Conservation (phyloP, 2,113 vertebrate genomes). For the Cyanistes caeruleus region DNA sequence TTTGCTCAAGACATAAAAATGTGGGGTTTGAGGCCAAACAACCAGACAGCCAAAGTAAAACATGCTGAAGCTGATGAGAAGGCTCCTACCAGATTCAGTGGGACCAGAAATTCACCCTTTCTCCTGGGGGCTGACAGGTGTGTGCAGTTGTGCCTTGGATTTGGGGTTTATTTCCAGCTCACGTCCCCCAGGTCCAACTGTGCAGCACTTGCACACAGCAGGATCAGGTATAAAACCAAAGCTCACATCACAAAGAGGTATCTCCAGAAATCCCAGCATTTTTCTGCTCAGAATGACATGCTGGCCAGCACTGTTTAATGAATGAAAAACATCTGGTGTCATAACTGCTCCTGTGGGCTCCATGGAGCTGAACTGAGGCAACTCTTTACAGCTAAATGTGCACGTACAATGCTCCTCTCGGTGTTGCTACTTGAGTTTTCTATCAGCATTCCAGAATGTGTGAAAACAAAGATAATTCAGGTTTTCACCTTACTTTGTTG, state of each 20-base stretch:
- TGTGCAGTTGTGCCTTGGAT: background rate
- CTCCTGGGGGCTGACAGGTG: background rate
- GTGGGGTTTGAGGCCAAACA: background rate
- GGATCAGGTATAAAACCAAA: background rate
- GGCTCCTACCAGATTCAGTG: background rate
- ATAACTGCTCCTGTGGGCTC: background rate
- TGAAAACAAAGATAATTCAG: slow-evolving; percentile 46
- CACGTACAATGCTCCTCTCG: background rate
- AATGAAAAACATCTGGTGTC: background rate
- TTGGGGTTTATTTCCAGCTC: background rate
- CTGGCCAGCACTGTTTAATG: background rate
- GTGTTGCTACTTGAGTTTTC: background rate
- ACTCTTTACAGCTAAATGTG: background rate
- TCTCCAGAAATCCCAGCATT: background rate
- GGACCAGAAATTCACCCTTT: background rate
- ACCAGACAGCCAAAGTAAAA: background rate
- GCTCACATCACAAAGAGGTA: background rate
- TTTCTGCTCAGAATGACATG: background rate
- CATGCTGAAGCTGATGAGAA: background rate
- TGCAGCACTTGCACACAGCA: background rate
- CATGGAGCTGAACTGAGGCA: background rate
- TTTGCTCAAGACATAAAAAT: slow-evolving; percentile 33
- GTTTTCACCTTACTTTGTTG: slow-evolving; percentile 39
- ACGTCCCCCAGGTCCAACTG: accelerated
- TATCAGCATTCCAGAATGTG: background rate